Evolutionary conservation across 2,888 invertebrate species (phyloP).

Genomic region (Drosophila recens): DNA sequence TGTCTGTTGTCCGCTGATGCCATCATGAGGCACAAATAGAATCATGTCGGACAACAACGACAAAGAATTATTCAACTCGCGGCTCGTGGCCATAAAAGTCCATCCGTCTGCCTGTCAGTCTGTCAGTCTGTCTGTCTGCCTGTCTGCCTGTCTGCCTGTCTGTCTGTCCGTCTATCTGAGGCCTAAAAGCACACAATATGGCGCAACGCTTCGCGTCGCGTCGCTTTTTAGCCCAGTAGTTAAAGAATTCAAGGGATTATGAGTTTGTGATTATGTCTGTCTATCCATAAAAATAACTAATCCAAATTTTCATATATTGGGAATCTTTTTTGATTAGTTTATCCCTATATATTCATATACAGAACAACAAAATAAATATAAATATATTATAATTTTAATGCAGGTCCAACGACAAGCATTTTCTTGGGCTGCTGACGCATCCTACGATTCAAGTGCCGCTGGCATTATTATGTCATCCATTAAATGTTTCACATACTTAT

Average conservation of each 20-base stretch:
- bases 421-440: too few species aligned
- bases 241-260: background rate
- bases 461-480: too few species aligned
- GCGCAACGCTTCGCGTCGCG: conserved; percentile 6
- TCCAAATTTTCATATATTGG: too few species aligned
- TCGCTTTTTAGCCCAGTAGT: background rate
- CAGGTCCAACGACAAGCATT: too few species aligned
- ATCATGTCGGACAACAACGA: conserved; percentile 31
- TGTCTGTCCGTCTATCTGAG: conserved; percentile 14
- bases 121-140: background rate
- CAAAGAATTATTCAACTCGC: conserved; percentile 63
- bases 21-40: conserved; percentile 45
- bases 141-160: background rate
- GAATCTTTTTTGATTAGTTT: too few species aligned
- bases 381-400: too few species aligned
- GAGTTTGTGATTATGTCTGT: background rate
- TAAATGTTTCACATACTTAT: too few species aligned
- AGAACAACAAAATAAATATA: too few species aligned
- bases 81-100: conserved; percentile 61
- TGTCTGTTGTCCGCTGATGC: conserved; percentile 21
- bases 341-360: too few species aligned
- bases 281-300: too few species aligned
- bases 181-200: conserved; percentile 53
- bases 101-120: conserved; percentile 1
- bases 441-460: too few species aligned